Evolutionary conservation across 2,888 invertebrate genomes (phyloP).

Genomic region (Polia nebulosa): DNA sequence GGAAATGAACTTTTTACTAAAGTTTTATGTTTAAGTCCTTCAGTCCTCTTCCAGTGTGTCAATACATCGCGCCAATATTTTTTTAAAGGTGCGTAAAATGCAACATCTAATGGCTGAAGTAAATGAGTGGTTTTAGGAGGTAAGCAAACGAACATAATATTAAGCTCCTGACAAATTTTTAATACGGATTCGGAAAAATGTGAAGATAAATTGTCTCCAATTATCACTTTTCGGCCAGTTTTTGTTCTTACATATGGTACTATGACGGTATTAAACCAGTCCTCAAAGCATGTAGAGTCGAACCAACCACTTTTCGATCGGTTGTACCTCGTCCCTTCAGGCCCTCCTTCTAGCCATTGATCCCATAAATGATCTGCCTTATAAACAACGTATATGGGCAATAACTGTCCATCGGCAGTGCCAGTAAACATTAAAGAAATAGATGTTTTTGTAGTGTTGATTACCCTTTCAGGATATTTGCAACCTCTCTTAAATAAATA

Average conservation of each 20-base stretch:
- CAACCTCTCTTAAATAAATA: not conserved
- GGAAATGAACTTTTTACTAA: constrained; percentile 8
- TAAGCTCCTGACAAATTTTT: too few species aligned
- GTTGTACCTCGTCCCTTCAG: not conserved
- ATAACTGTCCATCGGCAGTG: constrained; percentile 8
- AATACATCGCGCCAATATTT: constrained; percentile 5
- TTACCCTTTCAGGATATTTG: constrained; percentile 1
- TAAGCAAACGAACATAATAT: constrained; percentile 8
- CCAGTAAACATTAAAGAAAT: constrained; percentile 3
- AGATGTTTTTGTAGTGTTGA: not conserved
- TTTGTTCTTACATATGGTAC: constrained; percentile 5
- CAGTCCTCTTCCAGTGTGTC: constrained; percentile 7
- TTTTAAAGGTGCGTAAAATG: constrained; percentile 13
- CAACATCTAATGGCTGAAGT: constrained; percentile 12
- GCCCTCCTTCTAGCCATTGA: constrained; percentile 6
- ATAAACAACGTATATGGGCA: not conserved
- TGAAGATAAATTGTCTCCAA: constrained; percentile 8
- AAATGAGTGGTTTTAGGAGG: constrained; percentile 10
- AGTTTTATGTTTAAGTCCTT: constrained; percentile 9
- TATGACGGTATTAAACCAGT: constrained; percentile 7
- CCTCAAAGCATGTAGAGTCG: not conserved
- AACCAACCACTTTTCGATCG: constrained; percentile 3
- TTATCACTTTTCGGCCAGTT: constrained; percentile 11
- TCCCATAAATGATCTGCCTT: constrained; percentile 14
- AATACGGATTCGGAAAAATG: too few species aligned